A percentile compares a stretch with the other conserved stretches of the same genome.
Conservation (phyloP, 2,797 vertebrate species). For the Falco cherrug region DNA sequence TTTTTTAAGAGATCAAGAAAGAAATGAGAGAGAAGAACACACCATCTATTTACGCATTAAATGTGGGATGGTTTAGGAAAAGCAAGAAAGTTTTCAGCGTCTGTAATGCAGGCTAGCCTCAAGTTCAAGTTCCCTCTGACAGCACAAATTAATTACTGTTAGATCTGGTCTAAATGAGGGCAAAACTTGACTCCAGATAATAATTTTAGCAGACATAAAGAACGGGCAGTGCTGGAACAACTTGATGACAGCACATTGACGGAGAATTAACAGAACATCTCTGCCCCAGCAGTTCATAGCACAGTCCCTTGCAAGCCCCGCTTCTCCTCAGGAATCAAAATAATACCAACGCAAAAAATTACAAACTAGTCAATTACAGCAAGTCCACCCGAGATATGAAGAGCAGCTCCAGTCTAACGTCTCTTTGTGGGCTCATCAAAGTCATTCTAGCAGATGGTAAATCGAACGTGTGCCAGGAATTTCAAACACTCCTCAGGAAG, state of each 20-base stretch:
- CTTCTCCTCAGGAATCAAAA: not conserved
- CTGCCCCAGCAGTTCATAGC: fast-evolving
- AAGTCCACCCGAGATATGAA: not conserved
- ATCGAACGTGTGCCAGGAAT: slow-evolving; percentile 49
- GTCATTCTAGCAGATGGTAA: slow-evolving; percentile 64
- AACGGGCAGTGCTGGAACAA: not conserved
- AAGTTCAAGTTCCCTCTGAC: not conserved
- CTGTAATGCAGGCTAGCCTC: not conserved
- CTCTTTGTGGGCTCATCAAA: slow-evolving; percentile 55
- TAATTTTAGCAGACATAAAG: not conserved
- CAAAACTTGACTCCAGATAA: not conserved
- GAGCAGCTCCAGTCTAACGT: not conserved
- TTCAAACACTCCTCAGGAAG: slow-evolving; percentile 63
- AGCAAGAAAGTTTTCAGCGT: not conserved
- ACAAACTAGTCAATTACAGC: not conserved
- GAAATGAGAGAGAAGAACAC: not conserved
- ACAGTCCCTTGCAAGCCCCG: not conserved
- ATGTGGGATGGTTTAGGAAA: not conserved
- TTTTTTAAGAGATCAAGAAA: not conserved
- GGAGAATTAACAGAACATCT: not conserved
- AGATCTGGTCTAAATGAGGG: not conserved
- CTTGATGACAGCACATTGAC: not conserved
- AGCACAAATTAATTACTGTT: slow-evolving; percentile 21
- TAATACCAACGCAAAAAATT: not conserved
- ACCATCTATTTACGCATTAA: fast-evolving